Evolutionary conservation across 2,797 vertebrate species (phyloP).

Genomic region (Enteromius argenteus): DNA sequence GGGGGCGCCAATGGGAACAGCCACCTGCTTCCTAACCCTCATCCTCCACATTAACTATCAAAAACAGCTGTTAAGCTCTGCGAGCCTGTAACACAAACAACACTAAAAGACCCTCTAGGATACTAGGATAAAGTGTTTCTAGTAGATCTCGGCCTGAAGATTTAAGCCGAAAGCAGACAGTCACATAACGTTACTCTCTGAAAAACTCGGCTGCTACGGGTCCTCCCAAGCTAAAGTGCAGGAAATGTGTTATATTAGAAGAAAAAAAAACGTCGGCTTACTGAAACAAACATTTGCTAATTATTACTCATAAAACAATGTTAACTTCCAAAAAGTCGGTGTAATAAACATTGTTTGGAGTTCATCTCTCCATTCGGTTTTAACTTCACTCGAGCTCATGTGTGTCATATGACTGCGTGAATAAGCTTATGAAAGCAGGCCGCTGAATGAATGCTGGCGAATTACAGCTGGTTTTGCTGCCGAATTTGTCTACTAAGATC

Average conservation of each 20-base stretch:
- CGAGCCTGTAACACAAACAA: slow-evolving; percentile 28
- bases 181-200: not conserved
- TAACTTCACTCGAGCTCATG: slow-evolving; percentile 13
- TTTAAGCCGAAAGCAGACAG: not conserved
- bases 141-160: not conserved
- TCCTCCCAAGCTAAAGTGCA: slow-evolving; percentile 15
- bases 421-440: slow-evolving; percentile 31
- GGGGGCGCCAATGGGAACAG: slow-evolving; percentile 60
- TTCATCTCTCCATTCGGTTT: not conserved
- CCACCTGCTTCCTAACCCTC: slow-evolving; percentile 65
- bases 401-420: slow-evolving; percentile 51
- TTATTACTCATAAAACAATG: not conserved
- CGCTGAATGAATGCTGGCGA: not conserved
- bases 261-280: not conserved
- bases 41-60: slow-evolving; percentile 63
- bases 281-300: not conserved
- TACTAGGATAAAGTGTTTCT: not conserved
- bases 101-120: not conserved
- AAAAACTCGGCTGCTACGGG: not conserved
- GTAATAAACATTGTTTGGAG: not conserved
- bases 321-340: not conserved
- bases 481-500: not conserved
- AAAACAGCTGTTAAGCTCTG: slow-evolving; percentile 69
- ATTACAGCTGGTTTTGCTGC: not conserved
- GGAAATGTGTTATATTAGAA: not conserved